Percentiles rank a stretch among this genome's conserved stretches.
phyloP scores from a whole-genome alignment of 2,797 vertebrate genomes.

The Catostomus latipinnis region DNA sequence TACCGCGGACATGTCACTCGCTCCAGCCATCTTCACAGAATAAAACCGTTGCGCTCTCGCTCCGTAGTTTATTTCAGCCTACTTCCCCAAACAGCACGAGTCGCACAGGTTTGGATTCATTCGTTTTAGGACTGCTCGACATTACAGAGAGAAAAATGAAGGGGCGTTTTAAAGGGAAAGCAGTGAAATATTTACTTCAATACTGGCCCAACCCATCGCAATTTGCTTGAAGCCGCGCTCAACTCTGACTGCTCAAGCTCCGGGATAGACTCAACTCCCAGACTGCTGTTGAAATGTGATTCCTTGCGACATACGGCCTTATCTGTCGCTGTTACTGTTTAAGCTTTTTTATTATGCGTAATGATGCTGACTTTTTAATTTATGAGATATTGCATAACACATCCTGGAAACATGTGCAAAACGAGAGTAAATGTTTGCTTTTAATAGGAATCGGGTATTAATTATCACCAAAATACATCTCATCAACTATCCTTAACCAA shows the following conservation, averaged over 20 bases:
- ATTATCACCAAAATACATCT: too few species aligned
- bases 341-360: neutral
- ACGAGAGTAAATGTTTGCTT: neutral
- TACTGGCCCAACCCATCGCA: slow-evolving; percentile 70
- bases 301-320: slow-evolving; percentile 52
- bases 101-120: slow-evolving; percentile 11
- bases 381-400: slow-evolving; percentile 37
- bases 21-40: slow-evolving; percentile 67
- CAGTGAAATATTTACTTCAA: slow-evolving; percentile 52
- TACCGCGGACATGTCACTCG: slow-evolving; percentile 59
- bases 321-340: neutral
- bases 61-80: slow-evolving; percentile 16
- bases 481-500: too few species aligned
- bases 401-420: slow-evolving; percentile 32
- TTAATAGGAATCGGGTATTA: too few species aligned
- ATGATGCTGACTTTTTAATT: neutral
- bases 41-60: slow-evolving; percentile 11
- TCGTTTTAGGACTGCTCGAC: slow-evolving; percentile 52
- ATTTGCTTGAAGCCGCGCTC: slow-evolving; percentile 41
- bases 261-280: slow-evolving; percentile 14
- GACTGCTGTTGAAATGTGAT: slow-evolving; percentile 55
- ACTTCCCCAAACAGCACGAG: slow-evolving; percentile 27
- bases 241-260: slow-evolving; percentile 18
- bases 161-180: slow-evolving; percentile 69
- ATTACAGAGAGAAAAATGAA: slow-evolving; percentile 42